These are phyloP conservation scores for Tringa solitaria DNA, from an alignment of 2,113 vertebrate genomes.

Conservation along the genomic window DNA sequence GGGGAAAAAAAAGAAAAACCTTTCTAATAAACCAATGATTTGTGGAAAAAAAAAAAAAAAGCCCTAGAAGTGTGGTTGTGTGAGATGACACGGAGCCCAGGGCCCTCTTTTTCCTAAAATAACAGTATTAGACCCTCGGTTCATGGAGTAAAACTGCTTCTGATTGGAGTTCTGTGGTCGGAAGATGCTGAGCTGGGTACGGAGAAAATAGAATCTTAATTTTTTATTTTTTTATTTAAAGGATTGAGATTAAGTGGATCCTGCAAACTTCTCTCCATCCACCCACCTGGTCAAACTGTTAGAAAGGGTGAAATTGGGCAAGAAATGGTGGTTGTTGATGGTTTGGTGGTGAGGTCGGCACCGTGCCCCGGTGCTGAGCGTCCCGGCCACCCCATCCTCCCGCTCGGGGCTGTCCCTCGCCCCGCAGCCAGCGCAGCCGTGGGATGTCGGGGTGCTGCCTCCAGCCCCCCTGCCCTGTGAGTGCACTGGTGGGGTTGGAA, in stretches of 20 bases:
- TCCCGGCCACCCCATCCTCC: background rate
- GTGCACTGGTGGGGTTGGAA: background rate
- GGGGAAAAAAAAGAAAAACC: constrained; percentile 19
- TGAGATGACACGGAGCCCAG: background rate
- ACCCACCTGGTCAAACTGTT: no score
- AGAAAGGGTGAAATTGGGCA: background rate
- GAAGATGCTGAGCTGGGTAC: background rate
- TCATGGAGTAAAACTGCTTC: background rate
- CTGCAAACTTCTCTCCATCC: background rate
- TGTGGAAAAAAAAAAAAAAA: constrained; percentile 50
- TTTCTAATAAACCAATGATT: constrained; percentile 80
- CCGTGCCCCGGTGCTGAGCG: background rate
- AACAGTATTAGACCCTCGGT: background rate
- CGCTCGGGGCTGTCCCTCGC: background rate
- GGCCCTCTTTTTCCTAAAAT: background rate
- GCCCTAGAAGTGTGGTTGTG: background rate
- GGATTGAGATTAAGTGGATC: background rate
- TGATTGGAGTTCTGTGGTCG: background rate
- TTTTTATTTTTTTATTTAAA: background rate
- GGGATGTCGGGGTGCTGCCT: fast-evolving
- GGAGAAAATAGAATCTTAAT: background rate
- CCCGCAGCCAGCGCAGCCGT: fast-evolving
- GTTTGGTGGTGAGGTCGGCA: background rate
- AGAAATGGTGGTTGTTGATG: fast-evolving
- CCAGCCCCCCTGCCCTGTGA: background rate